A percentile compares a stretch with the other conserved stretches of the same genome.
Evolutionary conservation across 2,113 vertebrate species (phyloP).

Genomic region (Electrona antarctica): DNA sequence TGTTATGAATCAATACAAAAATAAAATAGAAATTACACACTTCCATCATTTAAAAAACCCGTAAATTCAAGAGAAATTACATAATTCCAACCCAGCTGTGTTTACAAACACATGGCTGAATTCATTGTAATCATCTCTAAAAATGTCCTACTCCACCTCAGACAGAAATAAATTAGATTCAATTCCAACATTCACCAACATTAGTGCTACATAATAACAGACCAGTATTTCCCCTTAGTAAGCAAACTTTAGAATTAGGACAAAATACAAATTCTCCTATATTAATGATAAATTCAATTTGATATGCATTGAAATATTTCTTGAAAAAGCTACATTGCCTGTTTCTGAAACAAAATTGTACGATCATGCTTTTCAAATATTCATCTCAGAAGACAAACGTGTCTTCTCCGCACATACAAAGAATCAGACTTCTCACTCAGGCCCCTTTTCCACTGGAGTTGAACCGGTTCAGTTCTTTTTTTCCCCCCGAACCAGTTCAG

Average conservation of each 20-base stretch:
- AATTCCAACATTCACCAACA: slow-evolving; percentile 10
- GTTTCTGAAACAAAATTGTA: no score
- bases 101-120: slow-evolving; percentile 12
- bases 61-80: slow-evolving; percentile 8
- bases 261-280: background rate
- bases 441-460: no score
- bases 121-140: background rate
- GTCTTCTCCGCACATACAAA: no score
- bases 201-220: slow-evolving; percentile 25
- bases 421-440: no score
- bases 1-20: no score
- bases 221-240: slow-evolving; percentile 2
- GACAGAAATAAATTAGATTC: slow-evolving; percentile 20
- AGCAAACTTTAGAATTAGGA: background rate
- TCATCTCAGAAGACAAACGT: no score
- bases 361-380: no score
- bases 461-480: no score
- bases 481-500: no score
- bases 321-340: background rate
- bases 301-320: slow-evolving; percentile 14
- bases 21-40: background rate
- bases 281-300: slow-evolving; percentile 7
- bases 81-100: slow-evolving; percentile 31
- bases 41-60: background rate
- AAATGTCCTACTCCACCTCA: background rate